Percentiles rank a stretch among this genome's conserved stretches.
phyloP scores from a whole-genome alignment of 2,888 invertebrate species.

The Euphydryas editha region DNA sequence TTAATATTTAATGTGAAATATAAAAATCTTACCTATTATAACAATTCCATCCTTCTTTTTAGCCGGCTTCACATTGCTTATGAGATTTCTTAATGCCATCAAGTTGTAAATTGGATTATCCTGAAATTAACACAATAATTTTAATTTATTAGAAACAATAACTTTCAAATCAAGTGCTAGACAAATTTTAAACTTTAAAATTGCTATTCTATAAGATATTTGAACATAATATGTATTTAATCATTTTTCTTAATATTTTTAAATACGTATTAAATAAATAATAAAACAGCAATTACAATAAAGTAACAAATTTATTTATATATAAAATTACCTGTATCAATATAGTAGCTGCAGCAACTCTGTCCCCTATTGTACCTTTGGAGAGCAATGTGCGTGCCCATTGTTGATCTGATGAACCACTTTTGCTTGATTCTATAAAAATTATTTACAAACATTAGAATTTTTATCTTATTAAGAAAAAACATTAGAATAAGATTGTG shows the following conservation, averaged over 20 bases:
- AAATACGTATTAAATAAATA: too few species aligned
- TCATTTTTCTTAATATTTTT: too few species aligned
- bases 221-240: too few species aligned
- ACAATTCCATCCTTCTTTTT: conserved; percentile 89
- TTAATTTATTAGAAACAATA: too few species aligned
- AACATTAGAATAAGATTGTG: too few species aligned
- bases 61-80: conserved; percentile 90
- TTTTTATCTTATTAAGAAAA: too few species aligned
- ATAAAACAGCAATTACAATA: too few species aligned
- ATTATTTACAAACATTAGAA: conserved; percentile 12
- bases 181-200: too few species aligned
- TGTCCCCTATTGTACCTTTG: conserved; percentile 93
- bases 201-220: too few species aligned
- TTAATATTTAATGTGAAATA: background rate
- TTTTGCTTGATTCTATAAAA: conserved; percentile 80
- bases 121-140: conserved; percentile 68
- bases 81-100: conserved; percentile 86
- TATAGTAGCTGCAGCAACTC: conserved; percentile 92
- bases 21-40: conserved; percentile 82
- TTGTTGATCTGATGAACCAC: conserved; percentile 85
- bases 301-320: too few species aligned
- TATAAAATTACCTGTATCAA: conserved; percentile 83
- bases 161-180: too few species aligned
- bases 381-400: conserved; percentile 92
- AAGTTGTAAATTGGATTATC: conserved; percentile 93